Percentiles rank a stretch among this genome's conserved stretches.
Evolutionary conservation across 2,797 vertebrate species (phyloP).

Genomic region (Chiroxiphia lanceolata): DNA sequence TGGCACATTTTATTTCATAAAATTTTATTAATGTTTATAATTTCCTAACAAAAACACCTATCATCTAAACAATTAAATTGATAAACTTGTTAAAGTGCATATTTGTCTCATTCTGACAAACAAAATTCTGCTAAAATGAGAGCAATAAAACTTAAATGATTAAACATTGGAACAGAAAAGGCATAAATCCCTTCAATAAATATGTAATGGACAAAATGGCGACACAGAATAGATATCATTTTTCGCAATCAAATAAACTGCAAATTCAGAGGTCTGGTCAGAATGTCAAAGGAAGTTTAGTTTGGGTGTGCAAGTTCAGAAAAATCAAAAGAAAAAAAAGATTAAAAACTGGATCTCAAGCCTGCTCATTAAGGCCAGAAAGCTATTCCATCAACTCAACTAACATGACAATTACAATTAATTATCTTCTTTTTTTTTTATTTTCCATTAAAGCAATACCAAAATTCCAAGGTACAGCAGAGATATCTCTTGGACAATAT

Average conservation of each 20-base stretch:
- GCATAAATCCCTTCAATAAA: background rate
- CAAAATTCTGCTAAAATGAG: slow-evolving; percentile 27
- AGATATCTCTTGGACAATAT: background rate
- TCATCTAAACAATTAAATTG: slow-evolving; percentile 31
- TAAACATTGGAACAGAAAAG: background rate
- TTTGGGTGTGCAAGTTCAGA: background rate
- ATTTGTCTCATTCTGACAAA: background rate
- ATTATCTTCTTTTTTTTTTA: background rate
- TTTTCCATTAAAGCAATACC: background rate
- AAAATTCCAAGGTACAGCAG: background rate
- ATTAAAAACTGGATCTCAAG: background rate
- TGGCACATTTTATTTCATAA: background rate
- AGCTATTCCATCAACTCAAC: background rate
- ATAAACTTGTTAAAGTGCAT: background rate
- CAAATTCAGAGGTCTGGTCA: background rate
- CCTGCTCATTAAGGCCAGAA: background rate
- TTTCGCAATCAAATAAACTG: background rate
- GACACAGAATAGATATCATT: background rate
- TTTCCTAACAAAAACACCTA: background rate
- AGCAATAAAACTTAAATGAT: slow-evolving; percentile 25
- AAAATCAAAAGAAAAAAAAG: background rate
- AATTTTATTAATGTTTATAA: slow-evolving; percentile 17
- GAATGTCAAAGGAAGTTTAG: background rate
- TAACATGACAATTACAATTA: background rate
- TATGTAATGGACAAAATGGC: background rate